Evolutionary conservation across 2,888 invertebrate genomes (phyloP), one percentile per base, ranked within the genome.

Genomic region (Anagyrus pseudococci): DNA sequence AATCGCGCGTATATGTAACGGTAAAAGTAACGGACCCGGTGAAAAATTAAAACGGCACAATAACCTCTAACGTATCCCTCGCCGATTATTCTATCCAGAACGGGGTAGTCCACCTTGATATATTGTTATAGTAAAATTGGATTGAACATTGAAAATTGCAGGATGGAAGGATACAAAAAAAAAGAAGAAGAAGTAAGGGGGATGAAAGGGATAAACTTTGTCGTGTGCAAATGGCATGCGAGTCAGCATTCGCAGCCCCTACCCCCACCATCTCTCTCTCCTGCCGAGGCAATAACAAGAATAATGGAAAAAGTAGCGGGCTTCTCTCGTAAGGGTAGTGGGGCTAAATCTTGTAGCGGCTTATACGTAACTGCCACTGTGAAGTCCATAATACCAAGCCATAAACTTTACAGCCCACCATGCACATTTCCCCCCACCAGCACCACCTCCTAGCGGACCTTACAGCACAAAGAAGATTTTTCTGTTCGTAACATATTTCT

Each of bases 331-430:
- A n/a, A 41, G n/a, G 46, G 46, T 6, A 8, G 22, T 0, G 3
- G 22, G 40, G 10, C 7, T 17, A 48, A 20, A 40, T 57, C 47
- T 40, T 37, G 19, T 37, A 25, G 40, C 19, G 29, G 37, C 48
- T 55, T 44, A 49, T 44, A 15, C 50, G 44, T 33, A 50, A 25
- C 37, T 20, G 44, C 33, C 33, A 8, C 55, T 56, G 61, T 50
- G 49, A 61, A 50, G 55, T 56, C 41, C 10, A 50, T 46, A 20
- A 44, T 25, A 37, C 19, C 4, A 17, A 7, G 60, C 29, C 54
- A 47, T 54, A 60, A 60, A 60, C 29, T 60, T 54, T 54, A 43
- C 48, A 54, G 29, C 29, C n/a, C 29, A 29, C 29, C 33, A 15
- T 8, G n/a, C n/a, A n/a, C n/a, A n/a, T n/a, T n/a, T n/a, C n/a